Evolutionary conservation across 1,140 invertebrate genomes (phyloP), one percentile per base, ranked within the genome.

Genomic region (Megalopta genalis): DNA sequence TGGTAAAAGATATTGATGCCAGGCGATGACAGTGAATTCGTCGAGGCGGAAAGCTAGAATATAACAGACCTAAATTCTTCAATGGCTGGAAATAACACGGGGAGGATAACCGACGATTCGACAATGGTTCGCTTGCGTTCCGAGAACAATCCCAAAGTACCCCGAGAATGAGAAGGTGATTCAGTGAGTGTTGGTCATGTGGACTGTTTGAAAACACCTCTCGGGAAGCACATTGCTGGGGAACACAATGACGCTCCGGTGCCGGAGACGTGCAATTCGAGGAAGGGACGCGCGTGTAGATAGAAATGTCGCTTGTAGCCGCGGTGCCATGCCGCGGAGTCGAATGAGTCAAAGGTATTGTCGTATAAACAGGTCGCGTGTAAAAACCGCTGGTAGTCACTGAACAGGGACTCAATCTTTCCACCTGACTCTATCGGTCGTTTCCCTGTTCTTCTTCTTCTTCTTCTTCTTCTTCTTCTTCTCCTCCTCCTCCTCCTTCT

Each of bases 381-480:
- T 84, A 87, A 87, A 86, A 87, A 86, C 75, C 81, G 37, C 68
- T 77, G 84, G 72, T 84, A 84, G 62, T 86, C 78, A 75, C 54
- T 78, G 74, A 87, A 84, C 72, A 76, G 84, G 32, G 32, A 86
- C 76, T 71, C 67, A 69, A 72, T 67, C 60, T 70, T 80, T 69
- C 25, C 63, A 39, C 64, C 59, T 69, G 39, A 70, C 71, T 82
- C 76, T 73, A 46, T 80, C 52, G 66, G 54, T 59, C 49, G 23
- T 18, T 32, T 27, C 54, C 14, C 23, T 27, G 42, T 46, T 60
- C 71, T 63, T 60, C 60, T 18, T 46, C 42, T 12, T 10, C 39
- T 42, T 42, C 39, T 46, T 12, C 42, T 12, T 46, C 21, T 32
- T 4, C 32, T 32, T 32, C 32, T 4, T 32, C 32, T 4, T 32